Conservation (phyloP, 2,113 vertebrate species). For the Shinisaurus crocodilurus region DNA sequence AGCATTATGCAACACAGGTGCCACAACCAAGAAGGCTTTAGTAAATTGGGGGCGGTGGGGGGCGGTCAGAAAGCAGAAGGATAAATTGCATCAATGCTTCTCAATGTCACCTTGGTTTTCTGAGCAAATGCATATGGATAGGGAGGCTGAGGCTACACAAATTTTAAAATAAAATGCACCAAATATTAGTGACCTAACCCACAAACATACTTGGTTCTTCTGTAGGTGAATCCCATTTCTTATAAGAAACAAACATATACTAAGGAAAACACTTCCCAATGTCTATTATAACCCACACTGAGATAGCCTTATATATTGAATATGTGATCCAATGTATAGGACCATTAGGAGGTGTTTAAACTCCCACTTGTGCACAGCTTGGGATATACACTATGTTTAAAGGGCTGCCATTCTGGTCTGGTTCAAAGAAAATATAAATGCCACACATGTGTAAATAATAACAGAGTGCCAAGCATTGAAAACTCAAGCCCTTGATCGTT, state of each 20-base stretch:
- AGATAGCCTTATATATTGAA: not conserved
- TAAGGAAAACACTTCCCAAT: not conserved
- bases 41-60: not conserved
- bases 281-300: not conserved
- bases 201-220: not conserved
- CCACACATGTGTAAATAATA: not conserved
- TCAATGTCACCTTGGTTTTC: not conserved
- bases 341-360: not conserved
- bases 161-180: not conserved
- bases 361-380: not conserved
- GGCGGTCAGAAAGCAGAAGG: not conserved
- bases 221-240: not conserved
- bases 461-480: not conserved
- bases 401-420: not conserved
- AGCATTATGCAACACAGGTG: no score
- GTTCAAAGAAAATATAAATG: not conserved
- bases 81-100: not conserved
- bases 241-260: not conserved
- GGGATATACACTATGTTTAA: not conserved
- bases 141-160: not conserved
- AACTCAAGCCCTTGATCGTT: not conserved
- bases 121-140: not conserved
- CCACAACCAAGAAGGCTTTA: not conserved
- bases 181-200: not conserved
- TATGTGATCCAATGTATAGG: not conserved